A percentile compares a stretch with the other conserved stretches of the same genome.
Evolutionary conservation across 2,797 vertebrate species (phyloP).

Genomic region (Arctocebus calabarensis): DNA sequence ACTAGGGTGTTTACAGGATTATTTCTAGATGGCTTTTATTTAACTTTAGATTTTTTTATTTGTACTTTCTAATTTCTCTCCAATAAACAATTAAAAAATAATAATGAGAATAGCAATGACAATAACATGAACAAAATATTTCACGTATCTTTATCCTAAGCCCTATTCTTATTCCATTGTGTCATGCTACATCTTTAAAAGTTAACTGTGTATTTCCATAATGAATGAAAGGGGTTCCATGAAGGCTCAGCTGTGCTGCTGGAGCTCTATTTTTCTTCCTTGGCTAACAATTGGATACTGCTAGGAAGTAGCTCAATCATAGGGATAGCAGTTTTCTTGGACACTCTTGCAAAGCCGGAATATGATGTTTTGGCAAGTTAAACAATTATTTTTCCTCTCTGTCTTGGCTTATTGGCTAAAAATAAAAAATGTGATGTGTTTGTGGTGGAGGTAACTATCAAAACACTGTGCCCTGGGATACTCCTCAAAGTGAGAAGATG

Average conservation of each 20-base stretch:
- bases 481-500: not conserved
- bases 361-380: not conserved
- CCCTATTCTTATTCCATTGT: not conserved
- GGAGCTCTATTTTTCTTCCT: not conserved
- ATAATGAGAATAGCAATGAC: not conserved
- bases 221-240: not conserved
- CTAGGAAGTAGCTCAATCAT: not conserved
- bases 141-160: not conserved
- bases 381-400: not conserved
- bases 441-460: not conserved
- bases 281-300: not conserved
- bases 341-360: not conserved
- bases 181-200: not conserved
- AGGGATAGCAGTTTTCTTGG: not conserved
- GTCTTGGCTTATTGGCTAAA: not conserved
- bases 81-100: not conserved
- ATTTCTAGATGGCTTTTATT: not conserved
- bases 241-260: not conserved
- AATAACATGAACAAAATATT: not conserved
- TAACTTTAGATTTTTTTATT: constrained; percentile 9
- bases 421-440: not conserved
- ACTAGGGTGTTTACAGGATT: not conserved
- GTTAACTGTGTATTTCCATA: not conserved
- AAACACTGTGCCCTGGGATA: not conserved
- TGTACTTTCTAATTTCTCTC: not conserved